Evolutionary conservation across 2,888 invertebrate genomes (phyloP).

Genomic region (Zhengitettix transpicula): DNA sequence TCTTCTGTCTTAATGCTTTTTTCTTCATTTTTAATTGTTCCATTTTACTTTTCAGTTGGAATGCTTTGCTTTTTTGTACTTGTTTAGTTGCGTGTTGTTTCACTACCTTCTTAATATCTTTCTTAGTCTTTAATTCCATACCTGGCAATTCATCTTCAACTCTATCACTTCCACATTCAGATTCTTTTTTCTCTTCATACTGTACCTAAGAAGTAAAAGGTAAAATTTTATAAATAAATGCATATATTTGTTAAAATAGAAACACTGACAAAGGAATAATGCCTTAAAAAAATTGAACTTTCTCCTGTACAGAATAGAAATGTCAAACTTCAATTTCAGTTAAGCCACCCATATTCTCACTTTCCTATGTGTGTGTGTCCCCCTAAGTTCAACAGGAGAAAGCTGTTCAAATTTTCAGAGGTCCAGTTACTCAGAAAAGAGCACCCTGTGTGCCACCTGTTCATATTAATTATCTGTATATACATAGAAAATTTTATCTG

Average conservation of each 20-base stretch:
- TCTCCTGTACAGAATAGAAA: too few species aligned
- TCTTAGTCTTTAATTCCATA: slow-evolving; percentile 29
- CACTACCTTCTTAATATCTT: slow-evolving; percentile 50
- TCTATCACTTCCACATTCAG: slow-evolving; percentile 20
- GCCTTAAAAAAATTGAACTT: neutral
- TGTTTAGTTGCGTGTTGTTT: slow-evolving; percentile 55
- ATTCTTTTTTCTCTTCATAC: slow-evolving; percentile 19
- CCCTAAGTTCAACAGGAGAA: too few species aligned
- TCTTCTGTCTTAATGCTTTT: slow-evolving; percentile 34
- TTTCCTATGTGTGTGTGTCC: too few species aligned
- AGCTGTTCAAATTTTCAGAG: too few species aligned
- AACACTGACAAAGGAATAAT: neutral
- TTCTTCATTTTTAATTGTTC: slow-evolving; percentile 54
- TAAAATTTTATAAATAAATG: neutral
- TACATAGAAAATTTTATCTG: too few species aligned
- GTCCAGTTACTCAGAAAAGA: too few species aligned
- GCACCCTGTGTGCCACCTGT: too few species aligned
- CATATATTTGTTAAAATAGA: neutral
- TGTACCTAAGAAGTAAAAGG: slow-evolving; percentile 11
- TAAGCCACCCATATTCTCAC: too few species aligned
- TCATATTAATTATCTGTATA: too few species aligned
- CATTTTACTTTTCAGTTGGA: slow-evolving; percentile 54
- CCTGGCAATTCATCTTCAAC: slow-evolving; percentile 27
- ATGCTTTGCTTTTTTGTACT: slow-evolving; percentile 59
- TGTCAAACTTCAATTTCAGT: too few species aligned